Evolutionary conservation across 2,888 invertebrate species (phyloP).

Genomic region (Chouioia cunea): DNA sequence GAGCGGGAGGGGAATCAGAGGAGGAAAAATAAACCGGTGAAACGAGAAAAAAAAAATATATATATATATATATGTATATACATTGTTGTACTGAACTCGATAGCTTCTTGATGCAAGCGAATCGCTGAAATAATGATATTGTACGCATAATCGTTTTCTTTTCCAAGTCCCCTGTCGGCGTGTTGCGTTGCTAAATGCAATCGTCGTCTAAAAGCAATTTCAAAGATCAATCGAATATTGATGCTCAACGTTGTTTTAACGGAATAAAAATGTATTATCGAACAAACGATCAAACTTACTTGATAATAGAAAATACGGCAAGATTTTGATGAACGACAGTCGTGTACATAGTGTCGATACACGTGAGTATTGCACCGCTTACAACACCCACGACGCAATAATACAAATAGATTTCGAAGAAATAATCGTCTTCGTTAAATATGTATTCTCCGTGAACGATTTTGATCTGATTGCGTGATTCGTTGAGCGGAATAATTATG

Average conservation of each 20-base stretch:
- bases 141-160: conserved; percentile 11
- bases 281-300: conserved; percentile 16
- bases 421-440: conserved; percentile 27
- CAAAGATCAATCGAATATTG: background rate
- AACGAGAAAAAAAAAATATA: no score
- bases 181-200: background rate
- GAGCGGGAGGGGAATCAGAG: no score
- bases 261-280: background rate
- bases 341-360: conserved; percentile 23
- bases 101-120: conserved; percentile 15
- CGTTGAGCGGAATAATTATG: conserved; percentile 29
- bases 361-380: conserved; percentile 7
- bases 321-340: conserved; percentile 28
- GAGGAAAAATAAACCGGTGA: no score
- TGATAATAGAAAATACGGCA: conserved; percentile 19
- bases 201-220: background rate
- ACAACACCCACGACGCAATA: conserved; percentile 8
- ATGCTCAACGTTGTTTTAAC: background rate
- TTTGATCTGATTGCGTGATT: conserved; percentile 24
- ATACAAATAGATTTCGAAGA: conserved; percentile 13
- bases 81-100: conserved; percentile 6
- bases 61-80: no score
- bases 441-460: conserved; percentile 11
- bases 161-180: background rate
- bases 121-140: conserved; percentile 1